These are phyloP conservation scores for Otus sunia DNA, from an alignment of 2,113 vertebrate genomes.

Conservation along the genomic window DNA sequence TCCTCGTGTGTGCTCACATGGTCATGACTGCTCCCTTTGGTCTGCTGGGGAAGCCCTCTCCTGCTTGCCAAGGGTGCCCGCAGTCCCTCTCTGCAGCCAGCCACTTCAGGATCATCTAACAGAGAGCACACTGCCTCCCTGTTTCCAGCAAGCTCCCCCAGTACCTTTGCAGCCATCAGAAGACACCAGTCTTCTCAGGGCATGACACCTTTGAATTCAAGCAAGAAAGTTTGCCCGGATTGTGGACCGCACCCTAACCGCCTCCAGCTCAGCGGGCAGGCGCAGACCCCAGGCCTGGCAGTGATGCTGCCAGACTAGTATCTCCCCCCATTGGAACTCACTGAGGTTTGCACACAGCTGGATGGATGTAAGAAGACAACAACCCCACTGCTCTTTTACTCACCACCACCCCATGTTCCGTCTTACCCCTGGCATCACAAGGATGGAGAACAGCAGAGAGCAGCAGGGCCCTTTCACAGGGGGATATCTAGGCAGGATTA, in stretches of 20 bases:
- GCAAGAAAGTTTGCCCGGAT: not conserved
- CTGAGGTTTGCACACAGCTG: not conserved
- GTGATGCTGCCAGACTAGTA: not conserved
- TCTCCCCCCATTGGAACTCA: not conserved
- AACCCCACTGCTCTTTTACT: not conserved
- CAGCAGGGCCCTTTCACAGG: not conserved
- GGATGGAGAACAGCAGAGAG: not conserved
- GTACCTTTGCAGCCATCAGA: not conserved
- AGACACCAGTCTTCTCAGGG: not conserved
- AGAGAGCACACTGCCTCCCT: not conserved
- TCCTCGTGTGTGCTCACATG: not conserved
- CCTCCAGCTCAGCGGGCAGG: not conserved
- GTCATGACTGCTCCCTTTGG: not conserved
- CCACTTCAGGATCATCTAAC: not conserved
- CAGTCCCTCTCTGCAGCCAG: not conserved
- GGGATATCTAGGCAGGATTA: not conserved
- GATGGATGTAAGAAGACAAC: not conserved
- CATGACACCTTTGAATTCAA: not conserved
- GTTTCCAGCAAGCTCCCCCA: not conserved
- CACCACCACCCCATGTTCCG: not conserved
- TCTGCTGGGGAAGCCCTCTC: not conserved
- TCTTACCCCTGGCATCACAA: not conserved
- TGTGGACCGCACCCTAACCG: accelerated
- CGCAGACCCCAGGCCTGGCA: accelerated
- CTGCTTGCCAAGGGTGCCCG: not conserved